Conservation (phyloP, 2,888 invertebrate genomes). For the Philaethria dido region DNA sequence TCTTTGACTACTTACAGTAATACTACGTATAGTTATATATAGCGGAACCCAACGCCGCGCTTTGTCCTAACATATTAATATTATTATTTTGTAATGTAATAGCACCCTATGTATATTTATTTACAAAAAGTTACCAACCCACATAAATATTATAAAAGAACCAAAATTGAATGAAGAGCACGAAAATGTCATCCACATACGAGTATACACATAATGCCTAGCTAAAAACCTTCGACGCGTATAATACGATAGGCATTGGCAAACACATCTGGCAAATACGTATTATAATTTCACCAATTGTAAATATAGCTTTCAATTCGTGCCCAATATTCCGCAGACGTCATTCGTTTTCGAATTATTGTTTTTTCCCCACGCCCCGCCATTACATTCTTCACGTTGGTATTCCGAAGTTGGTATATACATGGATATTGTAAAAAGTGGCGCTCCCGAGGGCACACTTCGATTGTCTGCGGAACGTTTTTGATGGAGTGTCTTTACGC, state of each 20-base stretch:
- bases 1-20: no score
- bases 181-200: conserved; percentile 5
- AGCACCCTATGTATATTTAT: neutral
- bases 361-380: conserved; percentile 48
- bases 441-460: conserved; percentile 54
- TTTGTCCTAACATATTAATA: no score
- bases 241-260: conserved; percentile 9
- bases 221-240: conserved; percentile 2
- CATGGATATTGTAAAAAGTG: conserved; percentile 56
- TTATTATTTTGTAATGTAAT: no score
- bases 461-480: conserved; percentile 42
- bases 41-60: no score
- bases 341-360: conserved; percentile 52
- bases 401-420: conserved; percentile 55
- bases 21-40: no score
- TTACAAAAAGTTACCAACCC: neutral
- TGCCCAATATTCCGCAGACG: conserved; percentile 27
- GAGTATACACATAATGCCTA: neutral
- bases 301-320: conserved; percentile 23
- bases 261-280: conserved; percentile 27
- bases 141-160: conserved; percentile 1
- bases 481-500: conserved; percentile 36
- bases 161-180: conserved; percentile 3
- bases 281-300: conserved; percentile 28
- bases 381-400: conserved; percentile 60